These are phyloP conservation scores for Perccottus glenii DNA, from an alignment of 2,113 vertebrate species.

Conservation along the genomic window DNA sequence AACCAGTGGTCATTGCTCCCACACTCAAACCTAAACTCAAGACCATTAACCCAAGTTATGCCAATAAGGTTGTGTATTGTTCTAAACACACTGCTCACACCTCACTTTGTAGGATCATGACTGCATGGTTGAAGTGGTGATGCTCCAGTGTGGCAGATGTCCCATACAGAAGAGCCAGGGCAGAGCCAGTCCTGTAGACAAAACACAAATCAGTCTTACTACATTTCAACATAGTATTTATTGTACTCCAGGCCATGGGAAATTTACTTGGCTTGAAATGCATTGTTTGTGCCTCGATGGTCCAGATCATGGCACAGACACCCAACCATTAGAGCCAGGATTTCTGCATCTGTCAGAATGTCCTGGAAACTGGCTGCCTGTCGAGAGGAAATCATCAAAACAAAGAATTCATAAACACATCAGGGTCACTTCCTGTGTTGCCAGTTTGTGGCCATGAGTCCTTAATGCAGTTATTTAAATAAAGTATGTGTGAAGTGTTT, in stretches of 20 bases:
- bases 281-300: slow-evolving; percentile 84
- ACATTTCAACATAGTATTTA: not conserved
- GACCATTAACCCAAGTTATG: too few relatives aligned
- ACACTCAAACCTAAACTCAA: not conserved
- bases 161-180: slow-evolving; percentile 81
- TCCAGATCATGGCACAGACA: slow-evolving; percentile 84
- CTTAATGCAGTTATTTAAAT: too few relatives aligned
- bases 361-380: slow-evolving; percentile 81
- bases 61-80: too few relatives aligned
- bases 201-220: slow-evolving; percentile 8
- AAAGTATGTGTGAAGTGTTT: not conserved
- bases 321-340: slow-evolving; percentile 82
- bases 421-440: not conserved
- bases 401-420: not conserved
- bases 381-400: slow-evolving; percentile 9
- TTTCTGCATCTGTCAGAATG: slow-evolving; percentile 79
- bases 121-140: slow-evolving; percentile 85
- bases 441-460: not conserved
- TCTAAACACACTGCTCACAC: slow-evolving; percentile 61
- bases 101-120: slow-evolving; percentile 86
- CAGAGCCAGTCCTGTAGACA: slow-evolving; percentile 78
- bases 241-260: too few relatives aligned
- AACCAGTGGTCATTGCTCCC: slow-evolving; percentile 4
- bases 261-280: slow-evolving; percentile 83
- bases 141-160: slow-evolving; percentile 84